Evolutionary conservation across 2,888 invertebrate genomes (phyloP), one percentile per base, ranked within the genome.

Genomic region (Parnassius glacialis): DNA sequence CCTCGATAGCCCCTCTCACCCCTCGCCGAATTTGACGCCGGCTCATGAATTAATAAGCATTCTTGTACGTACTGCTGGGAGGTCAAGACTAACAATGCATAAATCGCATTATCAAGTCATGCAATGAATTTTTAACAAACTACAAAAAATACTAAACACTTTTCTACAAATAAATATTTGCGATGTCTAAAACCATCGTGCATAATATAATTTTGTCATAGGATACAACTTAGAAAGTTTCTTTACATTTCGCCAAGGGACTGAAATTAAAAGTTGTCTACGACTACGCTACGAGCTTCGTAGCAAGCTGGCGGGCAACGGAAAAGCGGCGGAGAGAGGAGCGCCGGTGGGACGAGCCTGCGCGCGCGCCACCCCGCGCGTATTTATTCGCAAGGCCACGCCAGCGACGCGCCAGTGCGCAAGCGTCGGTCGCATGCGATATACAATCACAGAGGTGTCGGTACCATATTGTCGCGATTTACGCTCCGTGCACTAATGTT

Each of bases 301-400:
- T 83, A 87, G 85, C 84, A 78, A 75, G 75, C 76, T 70, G 59
- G 71, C 74, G 70, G 59, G 71, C 74, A 71, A 70, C 78, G 83
- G 80, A 84, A 85, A 84, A 84, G 78, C 79, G 75, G 73, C 69
- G 79, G 82, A 83, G 85, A 85, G 85, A 84, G 86, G 85, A 84
- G 84, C 81, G 78, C 74, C 70, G 80, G 84, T 87, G 83, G 88
- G 86, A 81, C 79, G 86, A 83, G 74, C 87, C 83, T 77, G 84
- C 77, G 79, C 80, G 83, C 80, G 84, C 80, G 85, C 84, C 82
- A 70, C 73, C 74, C 78, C 77, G 75, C 78, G 78, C 79, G 80
- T 85, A 91, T 92, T 92, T 92, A 92, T 90, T 87, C 79, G 90
- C 92, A 92, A 92, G 91, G 92, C 90, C 90, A 90, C 82, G 74